These are phyloP conservation scores for Heliconius ismenius DNA, from an alignment of 2,888 invertebrate species.

Conservation along the genomic window DNA sequence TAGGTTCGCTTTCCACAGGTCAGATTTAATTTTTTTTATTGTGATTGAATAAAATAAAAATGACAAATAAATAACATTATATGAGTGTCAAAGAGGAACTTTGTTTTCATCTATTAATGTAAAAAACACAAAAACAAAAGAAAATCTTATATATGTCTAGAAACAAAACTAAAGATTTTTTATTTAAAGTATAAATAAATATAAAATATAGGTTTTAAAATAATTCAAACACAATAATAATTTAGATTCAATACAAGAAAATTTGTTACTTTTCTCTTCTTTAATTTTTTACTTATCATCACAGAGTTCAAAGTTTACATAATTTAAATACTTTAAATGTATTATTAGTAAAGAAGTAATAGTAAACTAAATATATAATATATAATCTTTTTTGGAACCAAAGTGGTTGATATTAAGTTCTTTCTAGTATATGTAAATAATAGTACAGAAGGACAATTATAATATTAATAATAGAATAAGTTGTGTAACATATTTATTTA, in stretches of 20 bases:
- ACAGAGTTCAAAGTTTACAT: slow-evolving; percentile 22
- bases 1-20: too few relatives aligned
- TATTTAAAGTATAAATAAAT: too few relatives aligned
- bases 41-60: too few relatives aligned
- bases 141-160: too few relatives aligned
- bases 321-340: background rate
- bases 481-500: slow-evolving; percentile 45
- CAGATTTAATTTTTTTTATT: too few relatives aligned
- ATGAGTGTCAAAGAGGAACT: too few relatives aligned
- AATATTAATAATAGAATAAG: slow-evolving; percentile 18
- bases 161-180: too few relatives aligned
- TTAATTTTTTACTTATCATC: slow-evolving; percentile 4
- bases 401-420: background rate
- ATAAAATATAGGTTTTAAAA: too few relatives aligned
- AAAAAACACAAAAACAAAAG: too few relatives aligned
- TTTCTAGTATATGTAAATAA: background rate
- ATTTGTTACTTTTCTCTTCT: background rate
- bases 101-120: too few relatives aligned
- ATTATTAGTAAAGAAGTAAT: background rate
- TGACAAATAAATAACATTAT: too few relatives aligned
- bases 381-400: background rate
- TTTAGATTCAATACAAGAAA: background rate
- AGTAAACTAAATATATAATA: background rate
- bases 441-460: slow-evolving; percentile 7
- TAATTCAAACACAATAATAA: too few relatives aligned